Conservation (phyloP, 2,113 vertebrate genomes). For the Corythoichthys haematopterus region DNA sequence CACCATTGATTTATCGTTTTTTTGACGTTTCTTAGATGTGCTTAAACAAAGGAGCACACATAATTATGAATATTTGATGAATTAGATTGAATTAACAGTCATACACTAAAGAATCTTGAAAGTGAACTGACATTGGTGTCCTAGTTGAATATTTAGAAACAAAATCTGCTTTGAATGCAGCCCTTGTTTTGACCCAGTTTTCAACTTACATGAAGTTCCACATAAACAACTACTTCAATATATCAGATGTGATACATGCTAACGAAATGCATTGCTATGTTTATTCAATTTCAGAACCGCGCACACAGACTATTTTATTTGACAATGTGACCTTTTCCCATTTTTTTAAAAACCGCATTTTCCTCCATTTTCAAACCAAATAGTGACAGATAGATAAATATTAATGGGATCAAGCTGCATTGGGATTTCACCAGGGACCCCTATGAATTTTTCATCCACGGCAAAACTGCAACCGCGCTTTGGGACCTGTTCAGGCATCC, state of each 20-base stretch:
- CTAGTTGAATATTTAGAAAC: neutral
- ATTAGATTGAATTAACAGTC: too few relatives aligned
- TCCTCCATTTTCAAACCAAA: slow-evolving; percentile 34
- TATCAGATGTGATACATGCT: neutral
- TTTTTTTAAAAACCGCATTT: neutral
- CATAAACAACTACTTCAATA: neutral
- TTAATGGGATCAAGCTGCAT: slow-evolving; percentile 51
- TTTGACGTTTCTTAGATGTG: neutral
- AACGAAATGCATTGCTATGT: neutral
- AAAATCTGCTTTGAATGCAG: neutral
- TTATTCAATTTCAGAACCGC: slow-evolving; percentile 1
- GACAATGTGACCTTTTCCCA: slow-evolving; percentile 25
- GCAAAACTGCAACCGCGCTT: slow-evolving; percentile 30
- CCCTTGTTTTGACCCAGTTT: neutral
- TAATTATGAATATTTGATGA: too few relatives aligned
- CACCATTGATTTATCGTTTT: neutral
- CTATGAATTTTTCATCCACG: slow-evolving; percentile 57
- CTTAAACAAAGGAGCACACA: neutral
- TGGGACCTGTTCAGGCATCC: slow-evolving; percentile 36
- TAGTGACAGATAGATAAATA: slow-evolving; percentile 60
- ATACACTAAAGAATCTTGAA: neutral
- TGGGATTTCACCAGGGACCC: slow-evolving; percentile 33
- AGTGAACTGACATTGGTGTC: neutral
- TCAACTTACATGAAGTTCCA: neutral
- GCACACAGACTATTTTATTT: neutral